Evolutionary conservation across 2,888 invertebrate species (phyloP), one percentile per base, ranked within the genome.

Genomic region (Acanthococcus lagerstroemiae): DNA sequence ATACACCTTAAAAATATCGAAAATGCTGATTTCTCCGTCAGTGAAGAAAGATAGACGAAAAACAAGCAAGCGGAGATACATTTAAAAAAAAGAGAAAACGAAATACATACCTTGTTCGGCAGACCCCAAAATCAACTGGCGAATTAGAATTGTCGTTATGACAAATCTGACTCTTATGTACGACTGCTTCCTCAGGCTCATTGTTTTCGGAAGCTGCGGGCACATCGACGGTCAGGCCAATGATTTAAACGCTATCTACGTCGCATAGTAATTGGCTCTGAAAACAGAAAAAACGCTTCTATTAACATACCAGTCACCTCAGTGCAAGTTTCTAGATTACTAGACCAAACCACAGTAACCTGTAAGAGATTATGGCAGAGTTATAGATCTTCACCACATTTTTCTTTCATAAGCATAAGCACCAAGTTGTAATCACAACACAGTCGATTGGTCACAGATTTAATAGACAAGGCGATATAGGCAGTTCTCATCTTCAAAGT

Each of bases 241-340:
- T 52, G 26, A 21, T 61, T 48, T 61, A 30, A 50, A 26, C 52
- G 61, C 61, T 61, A 61, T 61, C 61, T 61, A 52, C 52, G 61
- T 52, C 50, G 61, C 61, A 61, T 61, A 61, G 58, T 58, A 9
- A 52, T 24, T 61, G 4, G 22, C 24, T 50, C 61, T 61, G 61
- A 52, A 61, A 24, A 50, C 27, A 52, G n/a, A 27, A 27, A 61
- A 22, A 52, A 57, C 27, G 48, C 3, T 9, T n/a, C n/a, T n/a
- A n/a, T n/a, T n/a, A n/a, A n/a, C n/a, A n/a, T n/a, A n/a, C n/a
- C n/a, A n/a, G n/a, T n/a, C n/a, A n/a, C n/a, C n/a, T n/a, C n/a
- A n/a, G n/a, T n/a, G n/a, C n/a, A n/a, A n/a, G n/a, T n/a, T n/a
- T n/a, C n/a, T n/a, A n/a, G n/a, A n/a, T n/a, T n/a, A n/a, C n/a